phyloP scores from a whole-genome alignment of 2,888 invertebrate genomes.

The Hylaea fasciaria region DNA sequence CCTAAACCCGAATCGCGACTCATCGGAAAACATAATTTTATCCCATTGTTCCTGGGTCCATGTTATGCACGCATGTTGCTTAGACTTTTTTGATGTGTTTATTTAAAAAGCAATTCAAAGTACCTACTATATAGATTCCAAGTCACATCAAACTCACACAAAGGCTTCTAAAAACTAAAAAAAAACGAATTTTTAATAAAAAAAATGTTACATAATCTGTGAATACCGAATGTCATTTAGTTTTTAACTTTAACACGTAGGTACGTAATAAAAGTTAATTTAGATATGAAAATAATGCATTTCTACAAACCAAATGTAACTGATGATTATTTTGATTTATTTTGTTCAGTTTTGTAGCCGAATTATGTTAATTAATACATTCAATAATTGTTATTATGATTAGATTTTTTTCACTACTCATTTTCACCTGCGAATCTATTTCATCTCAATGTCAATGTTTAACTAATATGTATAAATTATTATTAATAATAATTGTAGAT shows the following conservation, averaged over 20 bases:
- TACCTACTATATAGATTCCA: slow-evolving; percentile 10
- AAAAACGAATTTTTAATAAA: slow-evolving; percentile 13
- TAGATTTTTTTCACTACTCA: too few species aligned
- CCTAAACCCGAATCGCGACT: too few species aligned
- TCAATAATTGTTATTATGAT: too few species aligned
- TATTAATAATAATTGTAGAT: too few species aligned
- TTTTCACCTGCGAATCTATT: too few species aligned
- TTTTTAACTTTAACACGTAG: slow-evolving; percentile 40
- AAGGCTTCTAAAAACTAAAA: slow-evolving; percentile 9
- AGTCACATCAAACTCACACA: slow-evolving; percentile 33
- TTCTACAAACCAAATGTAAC: slow-evolving; percentile 60
- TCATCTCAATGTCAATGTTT: too few species aligned
- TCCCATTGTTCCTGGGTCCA: too few species aligned
- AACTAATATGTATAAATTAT: too few species aligned
- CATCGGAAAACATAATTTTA: too few species aligned
- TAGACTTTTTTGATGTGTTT: too few species aligned
- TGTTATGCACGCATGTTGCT: too few species aligned
- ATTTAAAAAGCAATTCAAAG: too few species aligned
- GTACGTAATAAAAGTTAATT: slow-evolving; percentile 48
- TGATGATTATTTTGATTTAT: slow-evolving; percentile 46
- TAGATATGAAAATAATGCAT: slow-evolving; percentile 56
- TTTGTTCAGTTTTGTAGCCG: slow-evolving; percentile 40
- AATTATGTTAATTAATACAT: not conserved
- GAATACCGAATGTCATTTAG: slow-evolving; percentile 57
- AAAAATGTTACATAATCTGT: slow-evolving; percentile 46